Evolutionary conservation across 2,888 invertebrate species (phyloP).

Genomic region (Microchrysa polita): DNA sequence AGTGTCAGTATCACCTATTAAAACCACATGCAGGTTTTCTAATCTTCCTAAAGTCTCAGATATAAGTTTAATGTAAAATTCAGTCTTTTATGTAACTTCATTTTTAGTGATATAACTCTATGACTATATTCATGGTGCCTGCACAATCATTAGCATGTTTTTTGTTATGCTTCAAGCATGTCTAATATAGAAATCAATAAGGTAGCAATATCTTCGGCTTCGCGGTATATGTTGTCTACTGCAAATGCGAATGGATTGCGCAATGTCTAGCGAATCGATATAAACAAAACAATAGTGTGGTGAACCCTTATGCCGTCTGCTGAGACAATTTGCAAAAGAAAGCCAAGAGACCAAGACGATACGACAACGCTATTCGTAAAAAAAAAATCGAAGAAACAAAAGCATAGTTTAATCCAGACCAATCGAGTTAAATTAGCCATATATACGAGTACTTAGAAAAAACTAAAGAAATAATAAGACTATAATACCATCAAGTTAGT

Average conservation of each 20-base stretch:
- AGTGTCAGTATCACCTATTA: neutral
- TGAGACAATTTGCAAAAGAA: neutral
- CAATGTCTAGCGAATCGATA: neutral
- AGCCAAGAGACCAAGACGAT: too few species aligned
- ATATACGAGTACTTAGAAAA: constrained; percentile 9
- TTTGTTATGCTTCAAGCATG: constrained; percentile 1
- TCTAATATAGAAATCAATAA: constrained; percentile 18
- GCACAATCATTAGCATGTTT: constrained; percentile 1
- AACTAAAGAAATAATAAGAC: constrained; percentile 11
- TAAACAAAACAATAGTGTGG: neutral
- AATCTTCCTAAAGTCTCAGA: neutral
- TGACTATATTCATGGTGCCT: neutral
- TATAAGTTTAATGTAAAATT: neutral
- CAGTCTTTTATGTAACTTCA: neutral
- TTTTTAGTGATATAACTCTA: neutral
- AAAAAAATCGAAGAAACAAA: neutral
- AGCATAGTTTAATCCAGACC: neutral
- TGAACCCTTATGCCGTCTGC: neutral
- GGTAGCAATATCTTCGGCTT: too few species aligned
- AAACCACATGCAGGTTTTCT: neutral
- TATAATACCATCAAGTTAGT: too few species aligned
- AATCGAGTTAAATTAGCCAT: constrained; percentile 12
- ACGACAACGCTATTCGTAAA: neutral
- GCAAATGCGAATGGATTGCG: neutral
- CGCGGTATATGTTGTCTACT: neutral